phyloP scores from a whole-genome alignment of 1,140 invertebrate genomes.

The Pachypsylla venusta region DNA sequence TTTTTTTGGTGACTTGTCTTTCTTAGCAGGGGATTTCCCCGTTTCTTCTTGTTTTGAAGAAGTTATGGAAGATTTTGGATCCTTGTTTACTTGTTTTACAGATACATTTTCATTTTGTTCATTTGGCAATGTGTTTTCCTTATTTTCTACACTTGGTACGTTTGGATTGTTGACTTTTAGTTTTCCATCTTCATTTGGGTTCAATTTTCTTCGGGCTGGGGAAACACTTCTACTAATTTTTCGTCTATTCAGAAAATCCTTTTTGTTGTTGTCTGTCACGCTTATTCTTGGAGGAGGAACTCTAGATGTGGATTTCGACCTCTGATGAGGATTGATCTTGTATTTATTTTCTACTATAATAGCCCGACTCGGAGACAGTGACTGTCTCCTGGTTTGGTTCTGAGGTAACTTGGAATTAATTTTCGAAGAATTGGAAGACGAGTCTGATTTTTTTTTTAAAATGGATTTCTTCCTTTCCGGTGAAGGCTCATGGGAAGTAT shows the following conservation, averaged over 20 bases:
- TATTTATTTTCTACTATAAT: conserved; percentile 1
- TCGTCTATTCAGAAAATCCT: conserved; percentile 2
- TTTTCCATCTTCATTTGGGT: no score
- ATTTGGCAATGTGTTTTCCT: conserved; percentile 1
- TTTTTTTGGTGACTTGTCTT: background rate
- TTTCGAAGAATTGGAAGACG: background rate
- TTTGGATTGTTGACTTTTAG: background rate
- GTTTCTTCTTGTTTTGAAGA: background rate
- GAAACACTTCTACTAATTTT: conserved; percentile 5
- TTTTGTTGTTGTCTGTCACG: background rate
- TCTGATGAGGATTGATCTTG: background rate
- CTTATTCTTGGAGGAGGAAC: background rate
- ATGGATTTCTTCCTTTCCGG: background rate
- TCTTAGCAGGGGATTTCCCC: no score
- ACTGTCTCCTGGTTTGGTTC: background rate
- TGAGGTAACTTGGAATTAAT: background rate
- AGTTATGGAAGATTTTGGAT: conserved; percentile 3
- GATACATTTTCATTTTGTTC: background rate
- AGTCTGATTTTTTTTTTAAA: conserved; percentile 1
- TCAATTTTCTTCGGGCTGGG: background rate
- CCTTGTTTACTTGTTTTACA: background rate
- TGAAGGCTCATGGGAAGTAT: background rate
- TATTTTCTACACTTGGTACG: background rate
- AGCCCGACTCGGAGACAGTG: background rate
- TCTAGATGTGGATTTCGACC: background rate